Evolutionary conservation across 2,888 invertebrate species (phyloP).

Genomic region (Chesias legatella): DNA sequence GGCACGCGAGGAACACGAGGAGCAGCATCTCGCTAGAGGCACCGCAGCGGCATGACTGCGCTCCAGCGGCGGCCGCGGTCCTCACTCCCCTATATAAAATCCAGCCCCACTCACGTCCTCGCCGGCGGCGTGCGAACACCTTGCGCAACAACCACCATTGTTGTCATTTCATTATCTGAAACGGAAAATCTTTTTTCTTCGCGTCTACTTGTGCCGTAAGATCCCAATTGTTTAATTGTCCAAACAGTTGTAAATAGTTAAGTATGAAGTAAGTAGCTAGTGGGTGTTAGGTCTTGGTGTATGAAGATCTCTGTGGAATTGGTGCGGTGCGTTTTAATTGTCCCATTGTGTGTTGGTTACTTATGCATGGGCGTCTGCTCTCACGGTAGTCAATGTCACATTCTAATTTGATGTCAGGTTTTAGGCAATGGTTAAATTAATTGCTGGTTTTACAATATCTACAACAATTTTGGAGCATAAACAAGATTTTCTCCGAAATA

Average conservation of each 20-base stretch:
- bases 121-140: conserved; percentile 67
- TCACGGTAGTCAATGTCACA: conserved; percentile 63
- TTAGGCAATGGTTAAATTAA: conserved; percentile 45
- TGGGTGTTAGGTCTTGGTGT: conserved; percentile 38
- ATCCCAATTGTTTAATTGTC: conserved; percentile 76
- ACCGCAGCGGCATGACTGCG: conserved; percentile 70
- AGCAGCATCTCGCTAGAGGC: conserved; percentile 66
- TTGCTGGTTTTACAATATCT: too few relatives aligned
- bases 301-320: conserved; percentile 31
- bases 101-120: conserved; percentile 68
- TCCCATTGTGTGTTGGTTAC: conserved; percentile 53
- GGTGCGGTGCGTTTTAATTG: conserved; percentile 49
- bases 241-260: conserved; percentile 52
- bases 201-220: conserved; percentile 61
- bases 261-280: conserved; percentile 40
- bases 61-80: conserved; percentile 62
- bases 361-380: conserved; percentile 40
- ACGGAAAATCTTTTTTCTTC: conserved; percentile 79
- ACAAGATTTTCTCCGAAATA: conserved; percentile 1
- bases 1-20: conserved; percentile 57
- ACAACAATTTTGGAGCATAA: too few relatives aligned
- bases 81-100: conserved; percentile 74
- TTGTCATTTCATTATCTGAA: conserved; percentile 79
- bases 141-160: conserved; percentile 73
- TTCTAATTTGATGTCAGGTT: conserved; percentile 46